Evolutionary conservation across 2,888 invertebrate genomes (phyloP), one percentile per base, ranked within the genome.

Genomic region (Tipula helvola): DNA sequence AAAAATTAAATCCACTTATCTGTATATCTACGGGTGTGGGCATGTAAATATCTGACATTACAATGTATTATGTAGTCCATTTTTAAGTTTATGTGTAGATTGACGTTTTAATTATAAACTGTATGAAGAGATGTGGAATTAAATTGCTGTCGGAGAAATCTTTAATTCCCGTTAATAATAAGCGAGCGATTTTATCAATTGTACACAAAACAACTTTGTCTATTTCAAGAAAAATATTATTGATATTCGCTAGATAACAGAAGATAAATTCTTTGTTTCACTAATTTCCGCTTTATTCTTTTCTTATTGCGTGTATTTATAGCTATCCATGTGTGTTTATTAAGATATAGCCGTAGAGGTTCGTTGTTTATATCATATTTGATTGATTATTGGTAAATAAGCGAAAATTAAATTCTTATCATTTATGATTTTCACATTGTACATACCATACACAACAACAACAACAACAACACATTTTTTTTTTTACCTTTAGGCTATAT

Each of bases 341-440:
- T 39, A 52, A 52, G 52, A 16, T 16, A n/a, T 71, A 71, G 71
- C 71, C 71, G 71, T 18, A 71, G 71, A 71, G 71, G 28, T 28
- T 71, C 12, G 5, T 28, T 71, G 71, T 28, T 10, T 10, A 71
- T 71, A 71, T 71, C 28, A 10, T 71, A 28, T 71, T 71, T 71
- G 71, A 71, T 71, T 71, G 71, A 71, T 71, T 71, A 71, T 71
- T 71, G 71, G 71, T 71, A 71, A 71, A 71, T 71, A 71, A 71
- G 71, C 28, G 10, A 71, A 71, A 71, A 71, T 71, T 28, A 71
- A 28, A 8, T 71, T 71, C 71, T 71, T 71, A 71, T 71, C 71
- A 71, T 71, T 71, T 71, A 71, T 3, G 71, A 71, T 71, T 71
- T 71, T 71, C 4, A 28, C 28, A 71, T 71, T 57, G 28, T 71